Evolutionary conservation across 30 jellyfish, hydroid and myxozoan species (phyloP).

Genomic region (Hydra vulgaris): DNA sequence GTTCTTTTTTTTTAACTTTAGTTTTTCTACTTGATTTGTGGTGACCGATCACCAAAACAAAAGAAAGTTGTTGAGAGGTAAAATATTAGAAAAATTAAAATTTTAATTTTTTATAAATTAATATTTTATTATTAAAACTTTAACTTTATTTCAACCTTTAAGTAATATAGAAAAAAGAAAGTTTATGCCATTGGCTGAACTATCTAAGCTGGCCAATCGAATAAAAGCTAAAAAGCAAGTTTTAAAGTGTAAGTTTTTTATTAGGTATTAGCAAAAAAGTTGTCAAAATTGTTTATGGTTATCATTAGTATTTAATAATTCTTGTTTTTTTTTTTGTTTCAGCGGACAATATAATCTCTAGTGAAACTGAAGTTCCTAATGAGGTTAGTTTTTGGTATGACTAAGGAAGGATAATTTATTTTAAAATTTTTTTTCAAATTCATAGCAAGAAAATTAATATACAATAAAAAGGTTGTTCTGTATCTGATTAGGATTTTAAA

Average conservation of each 20-base stretch:
- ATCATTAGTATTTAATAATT: too few relatives aligned
- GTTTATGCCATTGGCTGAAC: conserved; percentile 83
- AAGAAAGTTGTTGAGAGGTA: conserved; percentile 22
- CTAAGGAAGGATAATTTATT: not conserved
- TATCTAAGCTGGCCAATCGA: conserved; percentile 63
- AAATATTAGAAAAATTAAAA: too few relatives aligned
- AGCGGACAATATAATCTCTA: not conserved
- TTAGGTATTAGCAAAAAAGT: too few relatives aligned
- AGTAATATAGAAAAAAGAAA: conserved; percentile 44
- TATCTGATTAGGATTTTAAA: too few relatives aligned
- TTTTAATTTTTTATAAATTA: too few relatives aligned
- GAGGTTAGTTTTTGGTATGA: too few relatives aligned
- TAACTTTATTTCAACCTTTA: too few relatives aligned
- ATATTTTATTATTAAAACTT: too few relatives aligned
- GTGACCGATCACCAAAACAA: conserved; percentile 35
- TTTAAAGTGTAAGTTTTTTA: conserved; percentile 34
- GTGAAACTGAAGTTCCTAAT: not conserved
- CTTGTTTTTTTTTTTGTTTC: too few relatives aligned
- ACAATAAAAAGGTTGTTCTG: too few relatives aligned
- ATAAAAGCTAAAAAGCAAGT: conserved; percentile 65
- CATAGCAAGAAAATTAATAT: too few relatives aligned
- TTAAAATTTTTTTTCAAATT: not conserved
- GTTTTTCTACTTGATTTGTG: conserved; percentile 40
- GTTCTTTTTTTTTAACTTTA: not conserved
- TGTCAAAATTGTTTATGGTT: too few relatives aligned